Percentiles rank a stretch among this genome's conserved stretches.
Conservation (phyloP, 2,797 vertebrate genomes). For the Lepus oiostolus region DNA sequence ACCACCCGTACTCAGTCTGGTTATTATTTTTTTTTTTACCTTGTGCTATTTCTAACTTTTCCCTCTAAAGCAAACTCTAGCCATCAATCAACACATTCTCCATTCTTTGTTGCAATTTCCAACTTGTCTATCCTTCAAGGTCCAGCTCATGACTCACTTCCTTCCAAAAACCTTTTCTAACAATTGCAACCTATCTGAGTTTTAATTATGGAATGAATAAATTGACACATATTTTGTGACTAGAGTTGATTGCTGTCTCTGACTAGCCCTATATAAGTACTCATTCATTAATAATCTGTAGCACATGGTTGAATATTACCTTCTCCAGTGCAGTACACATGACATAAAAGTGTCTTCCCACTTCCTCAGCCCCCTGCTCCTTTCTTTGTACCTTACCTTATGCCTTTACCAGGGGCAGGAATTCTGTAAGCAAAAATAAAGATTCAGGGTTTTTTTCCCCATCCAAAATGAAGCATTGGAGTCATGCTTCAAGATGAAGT, state of each 20-base stretch:
- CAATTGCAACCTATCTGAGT: conserved; percentile 12
- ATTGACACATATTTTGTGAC: background rate
- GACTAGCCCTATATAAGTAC: background rate
- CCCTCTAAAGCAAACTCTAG: conserved; percentile 51
- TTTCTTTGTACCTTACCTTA: conserved; percentile 37
- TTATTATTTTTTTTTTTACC: conserved; percentile 43
- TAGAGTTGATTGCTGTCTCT: conserved; percentile 35
- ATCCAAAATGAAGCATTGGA: conserved; percentile 40
- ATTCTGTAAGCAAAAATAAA: conserved; percentile 67
- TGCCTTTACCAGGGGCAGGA: background rate
- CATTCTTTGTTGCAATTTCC: conserved; percentile 29
- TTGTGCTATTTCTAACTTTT: background rate
- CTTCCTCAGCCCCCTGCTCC: background rate
- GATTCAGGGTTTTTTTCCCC: background rate
- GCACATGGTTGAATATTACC: conserved; percentile 3
- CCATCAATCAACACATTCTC: background rate
- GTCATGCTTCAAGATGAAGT: conserved; percentile 43
- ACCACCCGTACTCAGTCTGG: background rate
- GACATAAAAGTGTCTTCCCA: conserved; percentile 35
- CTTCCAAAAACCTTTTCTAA: conserved; percentile 37
- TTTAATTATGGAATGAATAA: conserved; percentile 46
- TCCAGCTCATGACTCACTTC: background rate
- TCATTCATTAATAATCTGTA: conserved; percentile 20
- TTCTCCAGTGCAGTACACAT: conserved; percentile 27
- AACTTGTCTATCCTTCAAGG: conserved; percentile 27